phyloP scores from a whole-genome alignment of 53 echinoderm and acorn worm genomes.

The Holothuria scabra region DNA sequence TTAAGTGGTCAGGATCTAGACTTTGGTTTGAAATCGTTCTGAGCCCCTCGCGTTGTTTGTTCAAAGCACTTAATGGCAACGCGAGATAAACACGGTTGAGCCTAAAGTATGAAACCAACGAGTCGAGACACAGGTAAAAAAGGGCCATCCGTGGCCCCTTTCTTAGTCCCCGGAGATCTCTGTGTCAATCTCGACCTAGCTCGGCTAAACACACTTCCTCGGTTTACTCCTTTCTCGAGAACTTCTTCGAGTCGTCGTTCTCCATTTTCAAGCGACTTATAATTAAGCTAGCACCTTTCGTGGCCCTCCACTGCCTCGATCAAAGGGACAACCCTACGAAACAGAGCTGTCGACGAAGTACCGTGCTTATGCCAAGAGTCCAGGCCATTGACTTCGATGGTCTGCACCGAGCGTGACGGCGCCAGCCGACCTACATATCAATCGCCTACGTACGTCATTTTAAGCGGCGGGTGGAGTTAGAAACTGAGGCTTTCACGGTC shows the following conservation, averaged over 20 bases:
- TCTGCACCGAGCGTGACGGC: conserved; percentile 16
- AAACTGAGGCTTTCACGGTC: conserved; percentile 5
- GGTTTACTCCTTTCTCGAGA: too few relatives aligned
- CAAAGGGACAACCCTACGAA: neutral
- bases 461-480: conserved; percentile 8
- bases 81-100: too few relatives aligned
- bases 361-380: conserved; percentile 1
- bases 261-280: neutral
- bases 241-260: neutral
- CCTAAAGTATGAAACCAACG: too few relatives aligned
- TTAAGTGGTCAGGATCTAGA: too few relatives aligned
- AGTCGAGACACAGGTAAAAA: too few relatives aligned
- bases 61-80: too few relatives aligned
- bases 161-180: too few relatives aligned
- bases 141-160: too few relatives aligned
- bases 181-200: too few relatives aligned
- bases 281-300: conserved; percentile 30
- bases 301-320: neutral
- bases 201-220: too few relatives aligned
- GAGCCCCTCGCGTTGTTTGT: too few relatives aligned
- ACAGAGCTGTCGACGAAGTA: neutral
- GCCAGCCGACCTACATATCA: conserved; percentile 42
- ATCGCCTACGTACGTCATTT: neutral
- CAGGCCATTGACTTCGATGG: conserved; percentile 25
- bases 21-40: too few relatives aligned